Conservation (phyloP, 2,888 invertebrate species). For the Lycocerus yunnanus region DNA sequence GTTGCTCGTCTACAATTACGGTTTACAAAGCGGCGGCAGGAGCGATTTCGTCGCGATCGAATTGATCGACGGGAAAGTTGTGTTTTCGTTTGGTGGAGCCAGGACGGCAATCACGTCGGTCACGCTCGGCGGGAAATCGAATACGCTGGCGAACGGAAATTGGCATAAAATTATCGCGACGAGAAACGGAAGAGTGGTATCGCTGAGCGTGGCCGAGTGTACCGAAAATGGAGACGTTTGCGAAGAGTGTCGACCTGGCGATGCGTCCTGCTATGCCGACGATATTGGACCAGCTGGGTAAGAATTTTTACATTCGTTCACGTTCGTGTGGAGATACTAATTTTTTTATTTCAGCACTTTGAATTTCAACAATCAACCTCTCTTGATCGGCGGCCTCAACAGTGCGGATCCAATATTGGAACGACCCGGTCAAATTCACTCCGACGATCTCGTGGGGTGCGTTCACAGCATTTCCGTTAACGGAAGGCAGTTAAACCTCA, state of each 20-base stretch:
- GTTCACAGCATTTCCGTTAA: slow-evolving; percentile 89
- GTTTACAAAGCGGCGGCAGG: slow-evolving; percentile 83
- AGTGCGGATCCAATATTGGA: slow-evolving; percentile 86
- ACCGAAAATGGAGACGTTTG: slow-evolving; percentile 86
- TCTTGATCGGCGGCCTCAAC: slow-evolving; percentile 83
- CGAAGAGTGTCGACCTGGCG: slow-evolving; percentile 83
- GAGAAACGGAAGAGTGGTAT: slow-evolving; percentile 85
- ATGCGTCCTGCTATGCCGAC: slow-evolving; percentile 80
- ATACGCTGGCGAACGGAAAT: slow-evolving; percentile 78
- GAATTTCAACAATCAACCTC: slow-evolving; percentile 87
- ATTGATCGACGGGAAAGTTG: slow-evolving; percentile 78
- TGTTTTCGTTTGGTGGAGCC: slow-evolving; percentile 89
- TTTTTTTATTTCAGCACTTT: slow-evolving; percentile 69
- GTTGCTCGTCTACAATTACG: slow-evolving; percentile 89
- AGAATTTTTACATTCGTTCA: not conserved
- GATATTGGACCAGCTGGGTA: slow-evolving; percentile 59
- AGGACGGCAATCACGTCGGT: slow-evolving; percentile 86
- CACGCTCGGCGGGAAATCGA: slow-evolving; percentile 66
- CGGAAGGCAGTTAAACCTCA: slow-evolving; percentile 80
- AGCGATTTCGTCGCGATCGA: slow-evolving; percentile 94
- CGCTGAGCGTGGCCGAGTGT: slow-evolving; percentile 80
- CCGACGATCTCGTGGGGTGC: slow-evolving; percentile 93
- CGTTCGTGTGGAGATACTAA: not conserved
- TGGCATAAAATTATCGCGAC: slow-evolving; percentile 94
- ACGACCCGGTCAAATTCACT: slow-evolving; percentile 86